Conservation (phyloP, 2,113 vertebrate species). For the Limnothrissa miodon region DNA sequence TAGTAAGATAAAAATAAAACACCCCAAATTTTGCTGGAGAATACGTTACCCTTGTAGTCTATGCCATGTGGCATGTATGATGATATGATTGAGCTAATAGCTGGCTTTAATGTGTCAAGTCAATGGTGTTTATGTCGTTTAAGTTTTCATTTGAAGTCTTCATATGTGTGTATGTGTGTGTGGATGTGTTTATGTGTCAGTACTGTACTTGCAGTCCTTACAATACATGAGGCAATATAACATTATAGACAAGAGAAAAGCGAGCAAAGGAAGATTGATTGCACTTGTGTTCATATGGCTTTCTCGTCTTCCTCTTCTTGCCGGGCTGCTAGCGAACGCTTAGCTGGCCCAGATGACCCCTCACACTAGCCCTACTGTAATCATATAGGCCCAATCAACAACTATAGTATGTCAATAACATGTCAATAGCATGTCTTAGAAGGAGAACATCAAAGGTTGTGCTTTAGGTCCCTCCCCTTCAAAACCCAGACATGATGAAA, state of each 20-base stretch:
- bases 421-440: neutral
- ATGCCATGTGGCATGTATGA: neutral
- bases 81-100: neutral
- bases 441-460: neutral
- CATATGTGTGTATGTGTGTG: neutral
- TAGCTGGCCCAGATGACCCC: neutral
- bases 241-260: neutral
- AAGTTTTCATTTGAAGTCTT: neutral
- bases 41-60: neutral
- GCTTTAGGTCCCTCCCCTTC: neutral
- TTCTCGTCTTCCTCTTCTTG: slow-evolving; percentile 7
- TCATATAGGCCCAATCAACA: neutral
- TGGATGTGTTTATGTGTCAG: neutral
- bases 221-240: slow-evolving; percentile 11
- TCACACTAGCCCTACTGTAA: neutral
- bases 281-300: slow-evolving; percentile 17
- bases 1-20: neutral
- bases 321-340: neutral
- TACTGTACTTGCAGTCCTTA: neutral
- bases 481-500: neutral
- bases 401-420: neutral
- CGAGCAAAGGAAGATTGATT: slow-evolving; percentile 2
- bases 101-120: neutral
- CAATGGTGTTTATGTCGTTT: neutral
- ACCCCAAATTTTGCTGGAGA: neutral